A percentile compares a stretch with the other conserved stretches of the same genome.
These are phyloP conservation scores for Tiaroga cobitis DNA, from an alignment of 2,797 vertebrate species.

Conservation along the genomic window DNA sequence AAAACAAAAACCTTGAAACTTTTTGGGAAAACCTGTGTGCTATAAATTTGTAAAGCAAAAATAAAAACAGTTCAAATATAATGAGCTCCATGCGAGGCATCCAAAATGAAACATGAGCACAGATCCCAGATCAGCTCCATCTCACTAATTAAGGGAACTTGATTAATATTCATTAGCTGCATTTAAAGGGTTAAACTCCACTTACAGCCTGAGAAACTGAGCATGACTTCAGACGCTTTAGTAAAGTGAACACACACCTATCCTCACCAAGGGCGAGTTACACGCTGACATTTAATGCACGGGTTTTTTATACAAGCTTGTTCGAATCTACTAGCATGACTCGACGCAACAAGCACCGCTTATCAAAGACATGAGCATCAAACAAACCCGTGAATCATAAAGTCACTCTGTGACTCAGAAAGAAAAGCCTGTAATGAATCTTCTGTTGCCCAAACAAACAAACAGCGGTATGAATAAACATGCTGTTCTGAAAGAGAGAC, in stretches of 20 bases:
- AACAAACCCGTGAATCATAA: neutral
- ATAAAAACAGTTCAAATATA: neutral
- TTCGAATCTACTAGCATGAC: neutral
- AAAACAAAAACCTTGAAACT: neutral
- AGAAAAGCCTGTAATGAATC: neutral
- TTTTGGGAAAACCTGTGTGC: neutral
- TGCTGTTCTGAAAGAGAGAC: neutral
- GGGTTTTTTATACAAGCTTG: neutral
- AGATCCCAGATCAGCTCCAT: neutral
- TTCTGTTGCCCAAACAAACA: neutral
- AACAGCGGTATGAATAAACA: neutral
- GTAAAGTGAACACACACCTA: neutral
- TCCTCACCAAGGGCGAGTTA: neutral
- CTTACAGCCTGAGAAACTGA: no score
- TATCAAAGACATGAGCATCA: constrained; percentile 1
- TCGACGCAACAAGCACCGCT: neutral
- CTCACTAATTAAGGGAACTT: neutral
- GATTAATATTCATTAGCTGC: neutral
- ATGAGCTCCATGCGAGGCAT: neutral
- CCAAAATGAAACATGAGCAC: neutral
- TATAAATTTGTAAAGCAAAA: neutral
- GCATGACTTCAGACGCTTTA: neutral
- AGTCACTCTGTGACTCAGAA: neutral
- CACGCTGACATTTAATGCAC: neutral
- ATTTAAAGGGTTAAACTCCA: neutral